phyloP scores from a whole-genome alignment of 2,888 invertebrate species.

The Horisme vitalbata region DNA sequence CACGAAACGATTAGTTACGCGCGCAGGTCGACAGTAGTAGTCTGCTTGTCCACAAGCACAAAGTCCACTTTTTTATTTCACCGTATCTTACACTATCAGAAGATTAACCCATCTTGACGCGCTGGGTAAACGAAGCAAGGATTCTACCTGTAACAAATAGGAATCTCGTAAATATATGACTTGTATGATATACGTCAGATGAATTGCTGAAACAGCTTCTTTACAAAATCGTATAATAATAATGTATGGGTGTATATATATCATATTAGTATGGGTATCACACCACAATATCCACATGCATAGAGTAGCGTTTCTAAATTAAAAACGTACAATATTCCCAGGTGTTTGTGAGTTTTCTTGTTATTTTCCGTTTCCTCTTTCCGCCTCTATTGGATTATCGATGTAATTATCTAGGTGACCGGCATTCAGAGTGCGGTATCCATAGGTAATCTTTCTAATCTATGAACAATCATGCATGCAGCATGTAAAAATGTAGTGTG shows the following conservation, averaged over 20 bases:
- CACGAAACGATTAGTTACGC: too few species aligned
- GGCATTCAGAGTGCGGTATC: not conserved
- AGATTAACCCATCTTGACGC: slow-evolving; percentile 54
- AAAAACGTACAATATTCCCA: slow-evolving; percentile 5
- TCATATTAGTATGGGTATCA: slow-evolving; percentile 5
- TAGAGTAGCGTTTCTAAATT: slow-evolving; percentile 5
- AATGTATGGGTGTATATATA: not conserved
- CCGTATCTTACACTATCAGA: slow-evolving; percentile 31
- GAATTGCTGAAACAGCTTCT: not conserved
- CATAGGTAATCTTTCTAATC: slow-evolving; percentile 2
- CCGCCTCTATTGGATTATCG: slow-evolving; percentile 7
- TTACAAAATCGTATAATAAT: not conserved
- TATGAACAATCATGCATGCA: not conserved
- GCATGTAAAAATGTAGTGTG: too few species aligned
- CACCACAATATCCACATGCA: slow-evolving; percentile 2
- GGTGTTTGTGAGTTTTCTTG: not conserved
- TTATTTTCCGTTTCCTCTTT: slow-evolving; percentile 14
- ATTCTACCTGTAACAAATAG: slow-evolving; percentile 52
- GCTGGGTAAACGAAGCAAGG: slow-evolving; percentile 39
- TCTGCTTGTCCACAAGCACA: slow-evolving; percentile 29
- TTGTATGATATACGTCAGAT: too few species aligned
- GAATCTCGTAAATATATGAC: slow-evolving; percentile 16
- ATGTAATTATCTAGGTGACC: not conserved
- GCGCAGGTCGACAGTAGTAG: too few species aligned
- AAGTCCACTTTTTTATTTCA: slow-evolving; percentile 29